phyloP scores from a whole-genome alignment of 2,113 vertebrate genomes.

The Labeo catla region DNA sequence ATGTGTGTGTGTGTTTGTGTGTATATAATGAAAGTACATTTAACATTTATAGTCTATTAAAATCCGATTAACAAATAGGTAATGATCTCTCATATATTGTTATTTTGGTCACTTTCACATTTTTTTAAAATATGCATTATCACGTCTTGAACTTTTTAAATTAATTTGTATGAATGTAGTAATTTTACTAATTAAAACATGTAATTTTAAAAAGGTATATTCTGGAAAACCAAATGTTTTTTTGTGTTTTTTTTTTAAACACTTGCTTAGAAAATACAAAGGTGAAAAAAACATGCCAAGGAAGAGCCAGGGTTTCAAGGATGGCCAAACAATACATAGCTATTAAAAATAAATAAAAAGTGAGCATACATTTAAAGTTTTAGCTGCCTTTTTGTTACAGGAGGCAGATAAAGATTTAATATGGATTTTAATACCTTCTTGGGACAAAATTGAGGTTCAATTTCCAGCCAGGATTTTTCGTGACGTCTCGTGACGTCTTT shows the following conservation, averaged over 20 bases:
- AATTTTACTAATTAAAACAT: neutral
- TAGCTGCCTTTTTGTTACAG: too few relatives aligned
- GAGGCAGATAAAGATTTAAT: too few relatives aligned
- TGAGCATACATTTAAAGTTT: too few relatives aligned
- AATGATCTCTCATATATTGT: neutral
- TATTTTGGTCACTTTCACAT: neutral
- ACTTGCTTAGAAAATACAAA: too few relatives aligned
- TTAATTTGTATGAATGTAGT: neutral
- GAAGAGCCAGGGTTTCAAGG: too few relatives aligned
- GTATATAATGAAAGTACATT: neutral
- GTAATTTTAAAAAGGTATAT: neutral
- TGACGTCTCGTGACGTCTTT: neutral
- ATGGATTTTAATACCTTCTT: too few relatives aligned
- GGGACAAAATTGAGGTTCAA: neutral
- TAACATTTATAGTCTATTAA: neutral
- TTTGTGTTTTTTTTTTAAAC: too few relatives aligned
- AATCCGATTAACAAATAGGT: neutral
- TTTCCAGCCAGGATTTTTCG: neutral
- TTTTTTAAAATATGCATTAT: too few relatives aligned
- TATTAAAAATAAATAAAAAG: too few relatives aligned
- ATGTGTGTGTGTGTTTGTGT: too few relatives aligned
- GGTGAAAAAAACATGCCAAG: too few relatives aligned
- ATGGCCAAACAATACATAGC: too few relatives aligned
- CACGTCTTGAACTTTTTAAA: neutral
- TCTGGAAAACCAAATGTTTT: neutral